Conservation (phyloP, 2,888 invertebrate genomes). For the Hetaerina titia region DNA sequence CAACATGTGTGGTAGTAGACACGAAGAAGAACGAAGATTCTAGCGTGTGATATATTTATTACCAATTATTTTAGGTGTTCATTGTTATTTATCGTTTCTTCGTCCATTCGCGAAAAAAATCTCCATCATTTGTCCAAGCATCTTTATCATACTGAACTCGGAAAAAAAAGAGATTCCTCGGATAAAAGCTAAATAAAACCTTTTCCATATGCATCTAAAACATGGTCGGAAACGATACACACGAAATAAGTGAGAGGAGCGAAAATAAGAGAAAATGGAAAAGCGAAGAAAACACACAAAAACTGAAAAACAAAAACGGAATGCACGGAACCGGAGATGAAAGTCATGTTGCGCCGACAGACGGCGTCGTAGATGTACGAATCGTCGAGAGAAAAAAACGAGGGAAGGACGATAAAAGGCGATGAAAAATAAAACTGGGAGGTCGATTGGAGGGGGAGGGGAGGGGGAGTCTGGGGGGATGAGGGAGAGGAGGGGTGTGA, state of each 20-base stretch:
- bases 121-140: neutral
- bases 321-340: conserved; percentile 61
- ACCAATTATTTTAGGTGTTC: neutral
- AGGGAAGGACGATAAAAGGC: neutral
- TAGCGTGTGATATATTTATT: neutral
- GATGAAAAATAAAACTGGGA: conserved; percentile 57
- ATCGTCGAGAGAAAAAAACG: neutral
- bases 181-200: neutral
- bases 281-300: conserved; percentile 5
- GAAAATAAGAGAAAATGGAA: conserved; percentile 4
- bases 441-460: neutral
- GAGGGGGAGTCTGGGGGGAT: neutral
- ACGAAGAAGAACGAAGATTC: neutral
- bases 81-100: neutral
- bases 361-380: conserved; percentile 52
- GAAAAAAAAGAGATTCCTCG: neutral
- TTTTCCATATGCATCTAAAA: conserved; percentile 16
- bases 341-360: conserved; percentile 65
- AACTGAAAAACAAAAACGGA: conserved; percentile 12
- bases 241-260: neutral
- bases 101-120: neutral
- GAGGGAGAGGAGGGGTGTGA: neutral
- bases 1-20: too few relatives aligned
- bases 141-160: neutral
- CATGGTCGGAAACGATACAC: conserved; percentile 33